Evolutionary conservation across 1,140 invertebrate genomes (phyloP).

Genomic region (Probaryconus sp.): DNA sequence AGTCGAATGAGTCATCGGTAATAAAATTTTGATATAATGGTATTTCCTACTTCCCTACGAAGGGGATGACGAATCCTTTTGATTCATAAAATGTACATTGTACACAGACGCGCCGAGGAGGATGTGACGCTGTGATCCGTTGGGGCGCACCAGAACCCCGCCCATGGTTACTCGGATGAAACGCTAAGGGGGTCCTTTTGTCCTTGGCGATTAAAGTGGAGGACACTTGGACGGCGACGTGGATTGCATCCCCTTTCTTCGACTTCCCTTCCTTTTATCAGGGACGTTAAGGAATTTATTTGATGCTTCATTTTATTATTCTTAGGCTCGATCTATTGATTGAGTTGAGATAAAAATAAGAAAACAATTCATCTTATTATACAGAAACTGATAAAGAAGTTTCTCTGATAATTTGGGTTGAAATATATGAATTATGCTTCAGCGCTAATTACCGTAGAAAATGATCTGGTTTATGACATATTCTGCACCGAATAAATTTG

Average conservation of each 20-base stretch:
- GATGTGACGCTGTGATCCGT: constrained; percentile 30
- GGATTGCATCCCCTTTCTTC: constrained; percentile 22
- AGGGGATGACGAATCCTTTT: constrained; percentile 19
- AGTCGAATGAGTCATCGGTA: not conserved
- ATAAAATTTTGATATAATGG: constrained; percentile 20
- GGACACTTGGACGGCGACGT: constrained; percentile 15
- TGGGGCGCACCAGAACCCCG: not conserved
- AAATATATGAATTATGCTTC: constrained; percentile 22
- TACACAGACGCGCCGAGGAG: not conserved
- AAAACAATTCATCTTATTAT: too few relatives aligned
- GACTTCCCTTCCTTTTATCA: constrained; percentile 31
- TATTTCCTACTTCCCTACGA: constrained; percentile 6
- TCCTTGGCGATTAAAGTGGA: constrained; percentile 32
- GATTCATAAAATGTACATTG: constrained; percentile 27
- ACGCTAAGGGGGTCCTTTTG: constrained; percentile 29
- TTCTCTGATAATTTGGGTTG: constrained; percentile 1
- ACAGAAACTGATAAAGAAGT: not conserved
- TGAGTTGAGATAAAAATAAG: too few relatives aligned
- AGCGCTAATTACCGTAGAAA: constrained; percentile 29
- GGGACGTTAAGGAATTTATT: constrained; percentile 42
- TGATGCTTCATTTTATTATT: too few relatives aligned
- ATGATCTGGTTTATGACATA: constrained; percentile 5
- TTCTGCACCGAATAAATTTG: not conserved
- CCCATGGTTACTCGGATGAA: constrained; percentile 19
- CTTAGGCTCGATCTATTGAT: too few relatives aligned